Evolutionary conservation across 2,888 invertebrate species (phyloP), one percentile per base, ranked within the genome.

Genomic region (Caenorhabditis zanzibari): DNA sequence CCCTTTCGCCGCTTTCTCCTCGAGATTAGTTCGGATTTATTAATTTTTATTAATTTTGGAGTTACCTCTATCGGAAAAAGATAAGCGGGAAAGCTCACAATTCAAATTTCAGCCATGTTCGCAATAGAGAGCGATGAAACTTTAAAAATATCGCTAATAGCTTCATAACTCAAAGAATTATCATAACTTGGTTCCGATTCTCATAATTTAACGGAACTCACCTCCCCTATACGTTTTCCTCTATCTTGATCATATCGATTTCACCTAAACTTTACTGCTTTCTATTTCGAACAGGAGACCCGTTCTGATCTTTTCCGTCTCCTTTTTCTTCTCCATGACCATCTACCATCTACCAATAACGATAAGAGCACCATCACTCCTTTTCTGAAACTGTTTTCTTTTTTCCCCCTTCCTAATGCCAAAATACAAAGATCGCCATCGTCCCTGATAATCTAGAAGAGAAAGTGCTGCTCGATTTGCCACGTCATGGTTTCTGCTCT

Each of bases 401-500:
- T 61, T 59, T 38, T 38, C 14, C 44, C 10, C 26, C n/a, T 16
- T 14, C 28, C 32, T 58, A 7, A 9, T 49, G 44, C n/a, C 14
- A 58, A 69, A 63, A 79, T 56, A 63, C 79, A 71, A 63, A 71
- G 79, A 79, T 71, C 79, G 44, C 22, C 63, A 26, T 71, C 32
- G 32, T 32, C 32, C 32, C 24, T 59, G 68, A 28, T 69, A 69
- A 77, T 76, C 76, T 68, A 54, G 5, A 12, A 54, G 76, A 76
- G 76, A 76, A 61, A 68, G 52, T 68, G 49, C 68, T 68, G 26
- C n/a, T 32, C 7, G 10, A 16, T 16, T 1, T 68, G 66, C 61
- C 69, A 71, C 69, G 77, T 77, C 69, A 77, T 71, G 71, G 24
- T 79, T 71, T 64, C 71, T 79, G 71, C 71, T 79, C 79, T 64